Conservation (phyloP, 1,140 invertebrate species). For the Cephus cinctus region DNA sequence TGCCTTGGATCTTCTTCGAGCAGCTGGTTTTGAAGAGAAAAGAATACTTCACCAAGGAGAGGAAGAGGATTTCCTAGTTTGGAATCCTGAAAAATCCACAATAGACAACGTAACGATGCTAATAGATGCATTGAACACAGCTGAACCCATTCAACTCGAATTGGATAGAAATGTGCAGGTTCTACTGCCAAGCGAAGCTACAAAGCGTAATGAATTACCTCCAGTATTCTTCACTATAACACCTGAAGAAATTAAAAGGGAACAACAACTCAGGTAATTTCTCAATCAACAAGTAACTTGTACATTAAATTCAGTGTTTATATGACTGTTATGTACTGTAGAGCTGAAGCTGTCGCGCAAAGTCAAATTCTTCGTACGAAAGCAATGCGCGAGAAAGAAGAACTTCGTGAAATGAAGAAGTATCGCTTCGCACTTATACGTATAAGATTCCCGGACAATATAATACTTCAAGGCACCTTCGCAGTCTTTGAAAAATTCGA, state of each 20-base stretch:
- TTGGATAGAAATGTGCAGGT: conserved; percentile 84
- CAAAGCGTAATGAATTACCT: conserved; percentile 70
- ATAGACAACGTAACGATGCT: conserved; percentile 60
- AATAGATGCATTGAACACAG: conserved; percentile 72
- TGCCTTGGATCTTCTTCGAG: conserved; percentile 76
- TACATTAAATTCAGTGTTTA: conserved; percentile 1
- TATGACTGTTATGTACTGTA: conserved; percentile 37
- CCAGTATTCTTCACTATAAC: conserved; percentile 79
- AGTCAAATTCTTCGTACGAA: conserved; percentile 84
- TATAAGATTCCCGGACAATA: conserved; percentile 84
- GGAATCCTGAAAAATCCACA: conserved; percentile 56
- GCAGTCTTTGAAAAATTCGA: conserved; percentile 72
- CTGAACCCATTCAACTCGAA: conserved; percentile 79
- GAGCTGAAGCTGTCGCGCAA: conserved; percentile 76
- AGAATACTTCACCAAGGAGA: conserved; percentile 58
- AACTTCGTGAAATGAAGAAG: conserved; percentile 72
- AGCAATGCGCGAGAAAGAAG: conserved; percentile 88
- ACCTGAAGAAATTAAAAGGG: conserved; percentile 79
- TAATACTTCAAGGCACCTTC: conserved; percentile 85
- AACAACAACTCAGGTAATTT: conserved; percentile 71
- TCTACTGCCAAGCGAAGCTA: conserved; percentile 74
- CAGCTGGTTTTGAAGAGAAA: conserved; percentile 76
- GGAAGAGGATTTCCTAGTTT: conserved; percentile 67
- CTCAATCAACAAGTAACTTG: conserved; percentile 1
- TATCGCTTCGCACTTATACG: conserved; percentile 85